A percentile compares a stretch with the other conserved stretches of the same genome.
These are phyloP conservation scores for Helicolenus hilgendorfi DNA, from an alignment of 2,797 vertebrate genomes.

Conservation along the genomic window DNA sequence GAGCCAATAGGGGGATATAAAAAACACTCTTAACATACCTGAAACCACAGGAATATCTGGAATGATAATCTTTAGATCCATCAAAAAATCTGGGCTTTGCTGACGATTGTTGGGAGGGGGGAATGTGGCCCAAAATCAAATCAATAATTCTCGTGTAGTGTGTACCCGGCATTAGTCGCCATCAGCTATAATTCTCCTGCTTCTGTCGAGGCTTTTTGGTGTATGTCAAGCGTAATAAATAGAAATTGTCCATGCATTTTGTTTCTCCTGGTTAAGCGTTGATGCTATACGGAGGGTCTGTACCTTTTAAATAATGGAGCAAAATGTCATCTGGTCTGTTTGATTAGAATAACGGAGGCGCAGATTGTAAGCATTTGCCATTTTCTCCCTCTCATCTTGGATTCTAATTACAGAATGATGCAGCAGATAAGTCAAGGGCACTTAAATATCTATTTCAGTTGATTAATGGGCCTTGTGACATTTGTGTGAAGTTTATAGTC, in stretches of 20 bases:
- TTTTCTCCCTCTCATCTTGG: slow-evolving; percentile 54
- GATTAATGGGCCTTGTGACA: slow-evolving; percentile 82
- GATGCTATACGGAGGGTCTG: neutral
- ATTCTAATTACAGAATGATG: slow-evolving; percentile 76
- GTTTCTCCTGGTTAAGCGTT: neutral
- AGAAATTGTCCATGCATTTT: neutral
- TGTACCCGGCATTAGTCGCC: too few relatives aligned
- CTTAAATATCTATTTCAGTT: slow-evolving; percentile 78
- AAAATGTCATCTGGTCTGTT: slow-evolving; percentile 23
- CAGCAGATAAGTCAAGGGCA: slow-evolving; percentile 61
- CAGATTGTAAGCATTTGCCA: slow-evolving; percentile 21
- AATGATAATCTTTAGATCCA: too few relatives aligned
- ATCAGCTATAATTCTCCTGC: neutral
- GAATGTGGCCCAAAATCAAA: too few relatives aligned
- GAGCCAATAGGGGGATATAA: neutral
- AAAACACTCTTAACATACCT: neutral
- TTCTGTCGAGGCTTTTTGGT: neutral
- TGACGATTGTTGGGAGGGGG: too few relatives aligned
- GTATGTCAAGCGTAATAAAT: neutral
- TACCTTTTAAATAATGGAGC: slow-evolving; percentile 49
- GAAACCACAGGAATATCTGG: neutral
- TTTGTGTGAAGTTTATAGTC: slow-evolving; percentile 77
- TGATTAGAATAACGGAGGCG: slow-evolving; percentile 20
- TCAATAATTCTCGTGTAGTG: too few relatives aligned
- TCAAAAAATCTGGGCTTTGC: too few relatives aligned